Conservation (phyloP, 2,888 invertebrate genomes). For the Mystacides longicornis region DNA sequence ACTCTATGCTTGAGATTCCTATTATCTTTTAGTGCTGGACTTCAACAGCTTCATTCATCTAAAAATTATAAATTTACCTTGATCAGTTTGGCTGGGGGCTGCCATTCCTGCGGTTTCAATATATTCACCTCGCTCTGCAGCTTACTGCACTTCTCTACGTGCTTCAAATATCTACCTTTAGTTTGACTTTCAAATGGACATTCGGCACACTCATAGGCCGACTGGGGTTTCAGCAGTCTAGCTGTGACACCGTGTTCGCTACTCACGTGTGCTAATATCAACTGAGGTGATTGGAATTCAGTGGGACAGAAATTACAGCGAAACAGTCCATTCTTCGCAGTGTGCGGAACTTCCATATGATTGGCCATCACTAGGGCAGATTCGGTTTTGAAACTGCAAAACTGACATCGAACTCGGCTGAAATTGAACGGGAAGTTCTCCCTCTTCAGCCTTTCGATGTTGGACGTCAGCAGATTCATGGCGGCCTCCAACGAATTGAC, state of each 20-base stretch:
- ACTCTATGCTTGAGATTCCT: too few species aligned
- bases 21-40: too few species aligned
- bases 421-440: slow-evolving; percentile 6
- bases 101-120: slow-evolving; percentile 13
- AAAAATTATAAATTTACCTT: too few species aligned
- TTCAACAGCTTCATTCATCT: too few species aligned
- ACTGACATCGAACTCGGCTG: slow-evolving; percentile 11
- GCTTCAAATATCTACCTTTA: slow-evolving; percentile 8
- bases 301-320: slow-evolving; percentile 12
- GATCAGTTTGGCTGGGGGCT: slow-evolving; percentile 15
- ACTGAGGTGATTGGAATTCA: slow-evolving; percentile 7
- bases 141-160: slow-evolving; percentile 11
- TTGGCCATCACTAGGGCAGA: slow-evolving; percentile 14
- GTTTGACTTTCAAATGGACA: slow-evolving; percentile 15
- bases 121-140: not conserved
- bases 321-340: not conserved
- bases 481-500: not conserved
- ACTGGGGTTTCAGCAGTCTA: slow-evolving; percentile 5
- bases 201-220: slow-evolving; percentile 11
- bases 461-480: slow-evolving; percentile 7
- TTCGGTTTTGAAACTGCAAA: slow-evolving; percentile 14
- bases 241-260: slow-evolving; percentile 12
- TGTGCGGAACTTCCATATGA: slow-evolving; percentile 17
- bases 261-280: slow-evolving; percentile 7
- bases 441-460: slow-evolving; percentile 9